These are phyloP conservation scores for Abramis brama DNA, from an alignment of 2,113 vertebrate species.

Conservation along the genomic window DNA sequence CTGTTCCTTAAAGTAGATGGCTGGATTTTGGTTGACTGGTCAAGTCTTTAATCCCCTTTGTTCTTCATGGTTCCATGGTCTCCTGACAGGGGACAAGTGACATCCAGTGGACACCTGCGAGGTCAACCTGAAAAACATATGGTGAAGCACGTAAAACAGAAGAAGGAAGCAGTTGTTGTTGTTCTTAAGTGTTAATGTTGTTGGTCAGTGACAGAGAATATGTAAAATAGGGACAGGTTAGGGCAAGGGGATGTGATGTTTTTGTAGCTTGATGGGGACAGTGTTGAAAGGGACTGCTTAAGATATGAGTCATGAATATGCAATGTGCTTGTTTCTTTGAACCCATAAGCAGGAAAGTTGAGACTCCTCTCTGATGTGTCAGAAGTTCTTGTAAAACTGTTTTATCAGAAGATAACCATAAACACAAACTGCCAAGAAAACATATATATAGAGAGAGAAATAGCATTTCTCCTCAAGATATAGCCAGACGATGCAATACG, in stretches of 20 bases:
- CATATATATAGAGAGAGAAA: not conserved
- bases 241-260: slow-evolving; percentile 16
- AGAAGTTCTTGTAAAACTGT: not conserved
- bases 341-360: slow-evolving; percentile 13
- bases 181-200: slow-evolving; percentile 37
- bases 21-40: not conserved
- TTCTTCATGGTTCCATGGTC: slow-evolving; percentile 30
- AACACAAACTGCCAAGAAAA: not conserved
- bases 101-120: slow-evolving; percentile 15
- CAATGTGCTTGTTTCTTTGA: slow-evolving; percentile 24
- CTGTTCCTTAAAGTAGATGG: not conserved
- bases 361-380: not conserved
- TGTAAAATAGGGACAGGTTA: slow-evolving; percentile 38
- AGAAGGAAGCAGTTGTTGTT: slow-evolving; percentile 34
- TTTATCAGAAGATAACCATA: not conserved
- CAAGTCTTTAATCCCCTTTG: not conserved
- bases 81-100: slow-evolving; percentile 29
- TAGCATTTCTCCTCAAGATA: not conserved
- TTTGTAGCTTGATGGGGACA: slow-evolving; percentile 2
- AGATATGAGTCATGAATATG: slow-evolving; percentile 36
- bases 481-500: not conserved
- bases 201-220: slow-evolving; percentile 35
- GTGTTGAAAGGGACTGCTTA: slow-evolving; percentile 9
- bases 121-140: slow-evolving; percentile 46
- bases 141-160: slow-evolving; percentile 18